Base-by-base conservation (phyloP, 2,888 invertebrate genomes). In the Eudasyphora cyanicolor region DNA sequence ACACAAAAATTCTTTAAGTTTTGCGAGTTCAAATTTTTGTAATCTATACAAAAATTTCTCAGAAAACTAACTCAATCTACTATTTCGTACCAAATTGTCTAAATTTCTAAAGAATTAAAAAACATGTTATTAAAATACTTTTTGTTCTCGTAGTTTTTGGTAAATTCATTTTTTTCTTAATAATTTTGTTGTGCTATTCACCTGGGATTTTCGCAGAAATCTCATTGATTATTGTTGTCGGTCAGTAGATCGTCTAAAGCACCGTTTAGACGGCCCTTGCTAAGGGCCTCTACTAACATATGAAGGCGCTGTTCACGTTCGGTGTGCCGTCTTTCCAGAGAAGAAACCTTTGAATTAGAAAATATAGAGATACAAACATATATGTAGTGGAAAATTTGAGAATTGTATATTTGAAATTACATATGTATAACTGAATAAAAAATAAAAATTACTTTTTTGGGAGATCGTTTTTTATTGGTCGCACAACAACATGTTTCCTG, bases 301-400 rank as follows among this genome's bases (percentile, higher is more conserved):
- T 92, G 92, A 64, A 92, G 87, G 10, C 92, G 91, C 81, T 92
- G 91, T 87, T 92, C 92, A 32, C 92, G 92, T 87, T 92, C 92
- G 64, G 91, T 90, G 80, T 92, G 92, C 2, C 92, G 90, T 8
- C 92, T 89, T 86, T 92, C 92, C 84, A 92, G 86, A 38, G 92
- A 89, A 86, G 92, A 90, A 71, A 92, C 92, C 92, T 92, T 76
- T n/a, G n/a, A n/a, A n/a, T n/a, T n/a, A n/a, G n/a, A n/a, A n/a
- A n/a, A n/a, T n/a, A n/a, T n/a, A n/a, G n/a, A n/a, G n/a, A n/a
- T n/a, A n/a, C n/a, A n/a, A n/a, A n/a, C n/a, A n/a, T n/a, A n/a
- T n/a, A n/a, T n/a, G n/a, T n/a, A n/a, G n/a, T n/a, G n/a, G n/a
- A n/a, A n/a, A n/a, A n/a, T n/a, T n/a, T n/a, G n/a, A n/a, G n/a